Percentiles rank a stretch among this genome's conserved stretches.
Conservation (phyloP, 2,888 invertebrate genomes). For the Sclerodermus sp. region DNA sequence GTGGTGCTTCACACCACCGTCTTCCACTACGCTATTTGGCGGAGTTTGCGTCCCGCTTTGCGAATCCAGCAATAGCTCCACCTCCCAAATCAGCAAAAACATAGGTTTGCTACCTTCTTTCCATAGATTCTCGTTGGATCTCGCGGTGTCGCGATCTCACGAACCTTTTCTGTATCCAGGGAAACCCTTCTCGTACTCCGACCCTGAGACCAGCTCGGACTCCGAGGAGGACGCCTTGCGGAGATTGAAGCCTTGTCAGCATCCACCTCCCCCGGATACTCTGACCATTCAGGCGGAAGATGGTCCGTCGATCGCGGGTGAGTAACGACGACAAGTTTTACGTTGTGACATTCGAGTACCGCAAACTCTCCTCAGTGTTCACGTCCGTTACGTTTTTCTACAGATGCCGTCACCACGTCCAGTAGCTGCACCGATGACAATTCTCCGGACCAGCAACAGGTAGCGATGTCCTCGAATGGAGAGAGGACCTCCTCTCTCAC, state of each 20-base stretch:
- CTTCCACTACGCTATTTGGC: slow-evolving; percentile 56
- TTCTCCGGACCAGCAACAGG: slow-evolving; percentile 36
- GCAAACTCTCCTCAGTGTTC: too few species aligned
- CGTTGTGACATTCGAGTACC: neutral
- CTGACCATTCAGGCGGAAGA: slow-evolving; percentile 59
- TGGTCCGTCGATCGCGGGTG: slow-evolving; percentile 49
- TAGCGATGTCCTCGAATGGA: too few species aligned
- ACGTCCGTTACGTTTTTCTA: neutral
- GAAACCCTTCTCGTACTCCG: slow-evolving; percentile 66
- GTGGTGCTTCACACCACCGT: slow-evolving; percentile 66
- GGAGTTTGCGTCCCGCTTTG: slow-evolving; percentile 58
- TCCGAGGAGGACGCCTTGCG: slow-evolving; percentile 73
- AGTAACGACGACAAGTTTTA: slow-evolving; percentile 11
- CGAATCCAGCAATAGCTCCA: slow-evolving; percentile 49
- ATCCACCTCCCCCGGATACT: slow-evolving; percentile 45
- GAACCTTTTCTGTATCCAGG: slow-evolving; percentile 49
- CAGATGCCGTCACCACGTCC: slow-evolving; percentile 43
- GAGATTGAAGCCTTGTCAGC: slow-evolving; percentile 57
- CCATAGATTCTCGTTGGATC: too few species aligned
- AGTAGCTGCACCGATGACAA: slow-evolving; percentile 46
- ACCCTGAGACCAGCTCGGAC: slow-evolving; percentile 72
- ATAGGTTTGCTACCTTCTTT: slow-evolving; percentile 42
- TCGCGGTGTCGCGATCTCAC: too few species aligned
- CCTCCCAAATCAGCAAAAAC: slow-evolving; percentile 48
- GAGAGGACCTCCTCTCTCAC: neutral